These are phyloP conservation scores for Narcine bancroftii DNA, from an alignment of 2,113 vertebrate species.

Conservation along the genomic window DNA sequence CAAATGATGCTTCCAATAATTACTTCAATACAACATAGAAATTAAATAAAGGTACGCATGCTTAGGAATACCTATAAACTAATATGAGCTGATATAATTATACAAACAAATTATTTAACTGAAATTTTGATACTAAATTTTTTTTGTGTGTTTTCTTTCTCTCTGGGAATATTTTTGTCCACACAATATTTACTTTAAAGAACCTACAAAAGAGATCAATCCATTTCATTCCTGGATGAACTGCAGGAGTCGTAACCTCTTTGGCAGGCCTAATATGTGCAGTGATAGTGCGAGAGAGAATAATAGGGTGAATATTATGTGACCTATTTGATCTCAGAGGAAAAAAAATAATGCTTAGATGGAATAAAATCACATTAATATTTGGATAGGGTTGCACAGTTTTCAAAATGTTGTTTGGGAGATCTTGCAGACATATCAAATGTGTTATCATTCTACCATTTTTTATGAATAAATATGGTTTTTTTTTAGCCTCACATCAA, in stretches of 20 bases:
- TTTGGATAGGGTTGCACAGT: not conserved
- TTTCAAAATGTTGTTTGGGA: not conserved
- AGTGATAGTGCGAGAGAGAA: slow-evolving; percentile 12
- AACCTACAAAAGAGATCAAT: not conserved
- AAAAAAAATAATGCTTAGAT: not conserved
- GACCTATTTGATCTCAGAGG: not conserved
- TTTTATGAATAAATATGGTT: not conserved
- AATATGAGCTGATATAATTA: not conserved
- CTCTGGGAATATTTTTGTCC: not conserved
- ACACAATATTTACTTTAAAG: not conserved
- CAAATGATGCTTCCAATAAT: not conserved
- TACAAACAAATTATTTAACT: not conserved
- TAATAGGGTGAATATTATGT: not conserved
- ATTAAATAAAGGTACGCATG: too few relatives aligned
- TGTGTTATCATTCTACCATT: not conserved
- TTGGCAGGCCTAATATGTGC: not conserved
- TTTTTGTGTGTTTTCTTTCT: not conserved
- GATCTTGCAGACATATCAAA: not conserved
- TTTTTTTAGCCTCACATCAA: not conserved
- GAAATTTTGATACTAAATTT: not conserved
- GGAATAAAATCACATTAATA: not conserved
- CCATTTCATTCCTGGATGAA: not conserved
- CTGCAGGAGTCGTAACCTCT: not conserved
- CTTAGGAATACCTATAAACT: not conserved
- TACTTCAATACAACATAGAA: not conserved